A percentile compares a stretch with the other conserved stretches of the same genome.
phyloP scores from a whole-genome alignment of 2,113 vertebrate genomes.

The Colistium nudipinnis region DNA sequence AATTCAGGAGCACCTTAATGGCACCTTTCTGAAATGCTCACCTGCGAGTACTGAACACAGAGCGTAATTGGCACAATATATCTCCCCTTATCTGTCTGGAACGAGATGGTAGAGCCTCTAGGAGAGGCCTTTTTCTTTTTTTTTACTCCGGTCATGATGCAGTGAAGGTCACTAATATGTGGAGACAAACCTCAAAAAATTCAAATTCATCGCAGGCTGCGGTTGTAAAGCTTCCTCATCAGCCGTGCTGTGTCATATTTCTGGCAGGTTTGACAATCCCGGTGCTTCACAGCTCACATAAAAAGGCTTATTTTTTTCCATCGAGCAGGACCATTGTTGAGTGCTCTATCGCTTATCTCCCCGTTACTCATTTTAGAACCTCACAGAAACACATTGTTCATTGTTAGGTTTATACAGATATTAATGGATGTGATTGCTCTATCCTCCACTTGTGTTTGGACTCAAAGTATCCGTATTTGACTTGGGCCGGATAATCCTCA shows the following conservation, averaged over 20 bases:
- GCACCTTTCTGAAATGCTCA: slow-evolving; percentile 56
- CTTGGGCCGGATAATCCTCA: slow-evolving; percentile 24
- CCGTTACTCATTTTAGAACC: slow-evolving; percentile 39
- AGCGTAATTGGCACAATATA: slow-evolving; percentile 65
- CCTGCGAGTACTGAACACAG: slow-evolving; percentile 27
- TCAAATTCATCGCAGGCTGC: slow-evolving; percentile 50
- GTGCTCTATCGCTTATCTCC: slow-evolving; percentile 51
- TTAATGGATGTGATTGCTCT: slow-evolving; percentile 58
- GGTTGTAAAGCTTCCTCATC: slow-evolving; percentile 52
- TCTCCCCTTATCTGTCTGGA: slow-evolving; percentile 59
- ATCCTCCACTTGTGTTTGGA: slow-evolving; percentile 36
- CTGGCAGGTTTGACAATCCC: slow-evolving; percentile 46
- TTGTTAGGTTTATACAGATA: slow-evolving; percentile 55
- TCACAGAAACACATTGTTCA: slow-evolving; percentile 40
- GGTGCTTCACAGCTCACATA: slow-evolving; percentile 52
- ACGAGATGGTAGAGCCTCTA: slow-evolving; percentile 27
- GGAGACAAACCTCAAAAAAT: slow-evolving; percentile 45
- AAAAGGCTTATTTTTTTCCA: slow-evolving; percentile 58
- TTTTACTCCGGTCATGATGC: slow-evolving; percentile 38
- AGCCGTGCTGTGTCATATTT: slow-evolving; percentile 54
- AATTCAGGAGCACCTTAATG: slow-evolving; percentile 67
- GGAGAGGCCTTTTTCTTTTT: slow-evolving; percentile 19
- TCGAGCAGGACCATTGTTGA: slow-evolving; percentile 49
- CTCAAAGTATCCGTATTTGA: slow-evolving; percentile 29
- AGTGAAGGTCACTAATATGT: slow-evolving; percentile 46